These are phyloP conservation scores for Setophaga coronata DNA, from an alignment of 2,113 vertebrate species.

Conservation along the genomic window DNA sequence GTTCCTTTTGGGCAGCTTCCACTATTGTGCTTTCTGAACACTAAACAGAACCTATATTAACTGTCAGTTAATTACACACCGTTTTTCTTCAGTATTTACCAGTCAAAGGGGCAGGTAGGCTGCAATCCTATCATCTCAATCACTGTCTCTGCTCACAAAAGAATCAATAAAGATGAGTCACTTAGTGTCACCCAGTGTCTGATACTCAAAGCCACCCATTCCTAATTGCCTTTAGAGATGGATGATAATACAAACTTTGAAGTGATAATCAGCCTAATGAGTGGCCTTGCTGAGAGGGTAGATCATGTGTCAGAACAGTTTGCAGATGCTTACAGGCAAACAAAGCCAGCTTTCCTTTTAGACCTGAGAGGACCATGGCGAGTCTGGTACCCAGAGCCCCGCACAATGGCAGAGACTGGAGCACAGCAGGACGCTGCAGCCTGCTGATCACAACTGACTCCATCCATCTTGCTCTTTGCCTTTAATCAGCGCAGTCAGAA, in stretches of 20 bases:
- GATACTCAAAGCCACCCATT: constrained; percentile 88
- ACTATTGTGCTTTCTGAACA: constrained; percentile 80
- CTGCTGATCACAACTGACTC: constrained; percentile 73
- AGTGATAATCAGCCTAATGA: constrained; percentile 90
- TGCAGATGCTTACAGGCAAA: constrained; percentile 77
- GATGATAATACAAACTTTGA: constrained; percentile 89
- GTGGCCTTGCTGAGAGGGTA: constrained; percentile 75
- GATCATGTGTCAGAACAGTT: constrained; percentile 79
- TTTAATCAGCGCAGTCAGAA: constrained; percentile 71
- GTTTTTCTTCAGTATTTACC: constrained; percentile 88
- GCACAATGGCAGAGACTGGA: constrained; percentile 81
- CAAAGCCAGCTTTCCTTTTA: constrained; percentile 77
- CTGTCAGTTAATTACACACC: constrained; percentile 92
- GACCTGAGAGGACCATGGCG: constrained; percentile 74
- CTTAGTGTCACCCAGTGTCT: constrained; percentile 84
- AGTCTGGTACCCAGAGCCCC: constrained; percentile 74
- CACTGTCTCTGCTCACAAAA: constrained; percentile 85
- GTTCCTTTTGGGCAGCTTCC: constrained; percentile 77
- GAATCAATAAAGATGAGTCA: constrained; percentile 88
- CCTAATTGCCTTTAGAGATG: constrained; percentile 93
- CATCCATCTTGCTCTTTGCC: constrained; percentile 79
- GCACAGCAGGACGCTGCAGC: constrained; percentile 75
- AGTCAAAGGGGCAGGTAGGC: constrained; percentile 85
- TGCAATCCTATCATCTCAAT: constrained; percentile 84
- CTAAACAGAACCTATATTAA: constrained; percentile 90